phyloP scores from a whole-genome alignment of 92 coral and sea anemone genomes.

The Zoanthus sociatus region DNA sequence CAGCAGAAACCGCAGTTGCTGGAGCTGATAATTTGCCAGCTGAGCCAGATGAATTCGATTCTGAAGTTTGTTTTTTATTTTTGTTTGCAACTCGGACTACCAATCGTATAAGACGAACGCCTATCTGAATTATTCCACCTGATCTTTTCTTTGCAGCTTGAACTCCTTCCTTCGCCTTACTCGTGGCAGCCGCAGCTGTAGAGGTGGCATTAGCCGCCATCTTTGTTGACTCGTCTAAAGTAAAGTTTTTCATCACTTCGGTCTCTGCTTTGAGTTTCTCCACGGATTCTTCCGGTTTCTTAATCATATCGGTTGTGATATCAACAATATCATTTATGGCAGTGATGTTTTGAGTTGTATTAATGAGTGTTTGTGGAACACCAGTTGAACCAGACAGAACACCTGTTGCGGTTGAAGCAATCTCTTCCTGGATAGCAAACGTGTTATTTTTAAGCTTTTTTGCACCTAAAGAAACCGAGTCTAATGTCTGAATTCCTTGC shows the following conservation, averaged over 20 bases:
- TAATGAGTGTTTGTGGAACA: slow-evolving; percentile 30
- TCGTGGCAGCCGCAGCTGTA: slow-evolving; percentile 55
- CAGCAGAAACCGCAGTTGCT: slow-evolving; percentile 30
- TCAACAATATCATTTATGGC: slow-evolving; percentile 10
- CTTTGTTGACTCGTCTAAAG: slow-evolving; percentile 52
- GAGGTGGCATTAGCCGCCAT: slow-evolving; percentile 61
- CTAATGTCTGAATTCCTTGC: slow-evolving; percentile 14
- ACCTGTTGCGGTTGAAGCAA: slow-evolving; percentile 47
- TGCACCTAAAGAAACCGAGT: neutral
- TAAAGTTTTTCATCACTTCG: slow-evolving; percentile 61
- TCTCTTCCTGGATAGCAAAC: slow-evolving; percentile 12
- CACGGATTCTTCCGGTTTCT: slow-evolving; percentile 63
- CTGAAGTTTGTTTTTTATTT: slow-evolving; percentile 58
- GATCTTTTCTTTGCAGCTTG: slow-evolving; percentile 72
- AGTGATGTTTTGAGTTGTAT: slow-evolving; percentile 24
- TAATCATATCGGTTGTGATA: neutral
- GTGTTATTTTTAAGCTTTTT: slow-evolving; percentile 27
- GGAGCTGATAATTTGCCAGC: slow-evolving; percentile 38
- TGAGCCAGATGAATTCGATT: slow-evolving; percentile 1
- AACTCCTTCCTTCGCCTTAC: slow-evolving; percentile 63
- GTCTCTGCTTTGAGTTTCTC: slow-evolving; percentile 65
- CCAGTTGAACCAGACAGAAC: slow-evolving; percentile 22
- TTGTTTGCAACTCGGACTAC: slow-evolving; percentile 70
- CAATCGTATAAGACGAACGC: slow-evolving; percentile 75
- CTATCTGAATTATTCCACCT: slow-evolving; percentile 83